Base-by-base conservation (phyloP, 2,888 invertebrate genomes). In the Stenotaenia linearis region DNA sequence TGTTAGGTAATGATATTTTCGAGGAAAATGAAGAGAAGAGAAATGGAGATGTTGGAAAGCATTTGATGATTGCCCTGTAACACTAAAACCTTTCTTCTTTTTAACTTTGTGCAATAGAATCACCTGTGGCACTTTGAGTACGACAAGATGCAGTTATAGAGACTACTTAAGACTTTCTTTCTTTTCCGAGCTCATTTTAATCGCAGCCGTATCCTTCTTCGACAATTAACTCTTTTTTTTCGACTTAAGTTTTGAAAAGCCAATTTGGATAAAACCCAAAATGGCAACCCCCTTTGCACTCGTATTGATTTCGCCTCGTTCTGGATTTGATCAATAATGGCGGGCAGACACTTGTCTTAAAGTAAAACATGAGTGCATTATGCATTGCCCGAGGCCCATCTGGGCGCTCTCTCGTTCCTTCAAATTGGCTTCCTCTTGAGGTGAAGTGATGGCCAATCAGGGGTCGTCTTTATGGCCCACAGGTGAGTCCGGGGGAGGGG, bases 181-280 rank as follows among this genome's bases (percentile, higher is more conserved):
- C 32, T 32, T 32, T 32, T n/a, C n/a, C n/a, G n/a, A n/a, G n/a
- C n/a, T n/a, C n/a, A n/a, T n/a, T n/a, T n/a, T n/a, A n/a, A n/a
- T n/a, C n/a, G n/a, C n/a, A n/a, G n/a, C n/a, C n/a, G n/a, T n/a
- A n/a, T n/a, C n/a, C n/a, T n/a, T n/a, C n/a, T n/a, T n/a, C n/a
- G n/a, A n/a, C n/a, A n/a, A n/a, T n/a, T n/a, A n/a, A n/a, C 32
- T 32, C 9, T 32, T 32, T 32, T 32, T 32, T n/a, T n/a, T n/a
- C n/a, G n/a, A n/a, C n/a, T n/a, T n/a, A n/a, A n/a, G n/a, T 25
- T 69, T 69, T 69, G 28, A 69, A n/a, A n/a, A 69, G 69, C 69
- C 69, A 69, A 69, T 69, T 69, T 69, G 69, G 69, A 69, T 69
- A 69, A 69, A 69, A 69, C 69, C 69, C 69, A 69, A 69, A 69